Evolutionary conservation across 2,113 vertebrate species (phyloP).

Genomic region (Todiramphus chloris): DNA sequence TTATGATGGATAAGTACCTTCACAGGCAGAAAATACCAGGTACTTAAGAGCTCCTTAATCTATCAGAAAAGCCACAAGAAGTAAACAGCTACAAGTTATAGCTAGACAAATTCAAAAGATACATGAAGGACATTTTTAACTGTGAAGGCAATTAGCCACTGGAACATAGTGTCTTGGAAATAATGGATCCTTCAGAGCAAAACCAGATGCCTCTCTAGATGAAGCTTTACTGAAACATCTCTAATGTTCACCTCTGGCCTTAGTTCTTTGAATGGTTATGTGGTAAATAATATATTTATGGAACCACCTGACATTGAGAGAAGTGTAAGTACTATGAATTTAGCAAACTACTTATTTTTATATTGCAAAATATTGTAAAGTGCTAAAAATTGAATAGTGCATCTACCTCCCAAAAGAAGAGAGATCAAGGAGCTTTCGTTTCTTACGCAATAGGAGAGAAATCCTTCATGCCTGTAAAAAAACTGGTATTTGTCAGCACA

Average conservation of each 20-base stretch:
- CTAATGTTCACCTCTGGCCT: neutral
- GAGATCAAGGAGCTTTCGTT: neutral
- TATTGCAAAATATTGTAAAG: neutral
- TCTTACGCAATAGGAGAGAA: neutral
- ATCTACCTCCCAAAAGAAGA: neutral
- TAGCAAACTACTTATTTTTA: neutral
- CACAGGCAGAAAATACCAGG: constrained; percentile 25
- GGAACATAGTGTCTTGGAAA: neutral
- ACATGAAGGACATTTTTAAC: neutral
- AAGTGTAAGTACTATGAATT: neutral
- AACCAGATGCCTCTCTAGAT: neutral
- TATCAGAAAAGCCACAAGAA: constrained; percentile 4
- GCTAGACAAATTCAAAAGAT: neutral
- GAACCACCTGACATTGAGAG: neutral
- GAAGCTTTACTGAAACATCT: neutral
- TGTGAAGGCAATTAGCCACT: neutral
- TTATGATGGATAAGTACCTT: constrained; percentile 56
- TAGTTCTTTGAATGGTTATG: neutral
- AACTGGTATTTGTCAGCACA: neutral
- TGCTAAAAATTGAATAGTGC: neutral
- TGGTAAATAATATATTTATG: neutral
- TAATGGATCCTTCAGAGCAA: neutral
- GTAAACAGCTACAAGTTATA: constrained; percentile 11
- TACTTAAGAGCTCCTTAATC: constrained; percentile 47
- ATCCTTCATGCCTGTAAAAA: neutral